These are phyloP conservation scores for Psophia crepitans DNA, from an alignment of 2,113 vertebrate species.

Conservation along the genomic window DNA sequence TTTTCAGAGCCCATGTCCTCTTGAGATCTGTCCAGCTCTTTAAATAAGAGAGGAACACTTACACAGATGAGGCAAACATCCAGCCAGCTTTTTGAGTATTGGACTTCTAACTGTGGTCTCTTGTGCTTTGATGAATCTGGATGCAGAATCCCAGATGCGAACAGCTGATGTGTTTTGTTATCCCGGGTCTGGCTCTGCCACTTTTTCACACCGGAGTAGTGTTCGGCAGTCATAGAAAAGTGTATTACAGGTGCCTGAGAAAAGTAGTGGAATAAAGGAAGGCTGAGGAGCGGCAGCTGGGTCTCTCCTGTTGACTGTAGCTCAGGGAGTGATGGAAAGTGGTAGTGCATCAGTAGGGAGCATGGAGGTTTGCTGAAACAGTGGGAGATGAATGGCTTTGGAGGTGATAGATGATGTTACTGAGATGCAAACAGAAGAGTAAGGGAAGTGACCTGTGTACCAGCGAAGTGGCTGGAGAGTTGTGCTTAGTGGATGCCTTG, in stretches of 20 bases:
- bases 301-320: rapidly evolving
- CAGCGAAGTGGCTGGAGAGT: rapidly evolving
- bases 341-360: rapidly evolving
- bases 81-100: not conserved
- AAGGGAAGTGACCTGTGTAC: not conserved
- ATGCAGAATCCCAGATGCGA: not conserved
- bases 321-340: not conserved
- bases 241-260: not conserved
- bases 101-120: not conserved
- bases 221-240: not conserved
- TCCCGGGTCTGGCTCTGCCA: not conserved
- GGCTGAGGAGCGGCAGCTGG: too few relatives aligned
- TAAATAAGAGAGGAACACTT: not conserved
- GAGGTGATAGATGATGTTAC: not conserved
- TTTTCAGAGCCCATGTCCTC: not conserved
- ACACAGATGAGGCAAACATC: not conserved
- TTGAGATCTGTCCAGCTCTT: not conserved
- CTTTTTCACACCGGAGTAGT: not conserved
- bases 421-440: not conserved
- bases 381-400: not conserved
- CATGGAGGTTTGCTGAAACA: not conserved
- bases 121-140: not conserved
- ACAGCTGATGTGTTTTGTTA: not conserved
- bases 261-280: not conserved
- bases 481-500: not conserved